Evolutionary conservation across 2,113 vertebrate genomes (phyloP).

Genomic region (Pomatorhinus ruficollis): DNA sequence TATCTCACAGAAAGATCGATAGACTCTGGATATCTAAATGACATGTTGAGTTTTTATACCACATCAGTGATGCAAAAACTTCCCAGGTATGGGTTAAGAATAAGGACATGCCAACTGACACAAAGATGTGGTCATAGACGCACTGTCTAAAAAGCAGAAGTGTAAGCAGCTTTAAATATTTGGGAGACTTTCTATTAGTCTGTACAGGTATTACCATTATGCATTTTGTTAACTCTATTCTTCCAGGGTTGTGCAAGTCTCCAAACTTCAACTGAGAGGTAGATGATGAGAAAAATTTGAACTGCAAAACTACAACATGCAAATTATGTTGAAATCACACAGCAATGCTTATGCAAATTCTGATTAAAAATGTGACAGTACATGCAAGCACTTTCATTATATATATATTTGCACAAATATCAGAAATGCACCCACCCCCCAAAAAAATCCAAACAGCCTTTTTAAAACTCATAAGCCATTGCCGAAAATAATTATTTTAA

Average conservation of each 20-base stretch:
- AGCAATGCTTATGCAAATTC: background rate
- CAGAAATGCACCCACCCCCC: background rate
- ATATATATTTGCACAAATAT: background rate
- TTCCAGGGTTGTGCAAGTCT: background rate
- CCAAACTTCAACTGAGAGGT: constrained; percentile 24
- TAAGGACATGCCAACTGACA: background rate
- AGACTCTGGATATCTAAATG: background rate
- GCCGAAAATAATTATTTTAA: constrained; percentile 15
- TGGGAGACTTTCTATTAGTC: background rate
- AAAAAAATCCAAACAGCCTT: background rate
- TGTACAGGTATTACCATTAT: background rate
- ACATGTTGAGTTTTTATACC: background rate
- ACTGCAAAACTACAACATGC: background rate
- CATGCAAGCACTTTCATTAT: background rate
- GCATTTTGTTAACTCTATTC: background rate
- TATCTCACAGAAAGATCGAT: background rate
- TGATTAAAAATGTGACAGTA: background rate
- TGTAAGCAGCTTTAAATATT: background rate
- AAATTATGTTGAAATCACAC: constrained; percentile 10
- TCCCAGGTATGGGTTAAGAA: background rate
- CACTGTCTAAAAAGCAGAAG: background rate
- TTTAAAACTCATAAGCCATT: background rate
- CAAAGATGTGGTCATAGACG: background rate
- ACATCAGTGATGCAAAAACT: background rate
- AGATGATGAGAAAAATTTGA: constrained; percentile 12